Percentiles rank a stretch among this genome's conserved stretches.
Evolutionary conservation across 1,140 invertebrate species (phyloP).

Genomic region (Stegodyphus dumicola): DNA sequence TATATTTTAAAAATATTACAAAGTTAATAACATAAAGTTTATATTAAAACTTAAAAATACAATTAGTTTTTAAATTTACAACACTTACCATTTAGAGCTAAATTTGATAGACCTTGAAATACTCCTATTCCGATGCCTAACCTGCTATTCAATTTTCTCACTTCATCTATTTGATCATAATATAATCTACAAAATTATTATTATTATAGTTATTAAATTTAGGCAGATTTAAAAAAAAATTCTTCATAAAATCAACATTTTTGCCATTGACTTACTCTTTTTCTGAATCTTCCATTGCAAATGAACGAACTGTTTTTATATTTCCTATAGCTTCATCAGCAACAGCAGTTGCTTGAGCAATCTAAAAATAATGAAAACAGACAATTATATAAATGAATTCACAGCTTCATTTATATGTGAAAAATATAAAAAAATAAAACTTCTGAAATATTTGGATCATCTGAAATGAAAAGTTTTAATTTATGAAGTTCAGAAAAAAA

Average conservation of each 20-base stretch:
- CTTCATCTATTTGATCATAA: conserved; percentile 78
- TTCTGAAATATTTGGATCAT: too few relatives aligned
- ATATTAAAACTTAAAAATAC: too few relatives aligned
- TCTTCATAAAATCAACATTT: background rate
- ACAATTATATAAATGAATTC: too few relatives aligned
- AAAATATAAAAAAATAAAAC: too few relatives aligned
- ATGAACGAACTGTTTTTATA: conserved; percentile 89
- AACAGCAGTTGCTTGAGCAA: conserved; percentile 84
- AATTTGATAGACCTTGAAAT: conserved; percentile 77
- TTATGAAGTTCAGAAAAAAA: too few relatives aligned
- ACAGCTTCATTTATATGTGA: too few relatives aligned
- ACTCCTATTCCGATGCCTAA: conserved; percentile 91
- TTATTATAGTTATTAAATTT: background rate
- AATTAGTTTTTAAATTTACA: too few relatives aligned
- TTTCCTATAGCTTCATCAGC: conserved; percentile 94
- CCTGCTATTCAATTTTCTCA: conserved; percentile 78
- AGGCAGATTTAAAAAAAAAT: too few relatives aligned
- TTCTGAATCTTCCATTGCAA: conserved; percentile 91
- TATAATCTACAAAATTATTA: conserved; percentile 73
- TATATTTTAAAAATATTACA: too few relatives aligned
- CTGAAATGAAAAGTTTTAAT: too few relatives aligned
- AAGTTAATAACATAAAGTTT: too few relatives aligned
- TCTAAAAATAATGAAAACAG: conserved; percentile 69
- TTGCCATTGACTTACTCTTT: conserved; percentile 69
- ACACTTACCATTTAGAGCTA: conserved; percentile 71